Percentiles rank a stretch among this genome's conserved stretches.
Conservation (phyloP, 2,888 invertebrate genomes). For the Temnothorax ravouxi region DNA sequence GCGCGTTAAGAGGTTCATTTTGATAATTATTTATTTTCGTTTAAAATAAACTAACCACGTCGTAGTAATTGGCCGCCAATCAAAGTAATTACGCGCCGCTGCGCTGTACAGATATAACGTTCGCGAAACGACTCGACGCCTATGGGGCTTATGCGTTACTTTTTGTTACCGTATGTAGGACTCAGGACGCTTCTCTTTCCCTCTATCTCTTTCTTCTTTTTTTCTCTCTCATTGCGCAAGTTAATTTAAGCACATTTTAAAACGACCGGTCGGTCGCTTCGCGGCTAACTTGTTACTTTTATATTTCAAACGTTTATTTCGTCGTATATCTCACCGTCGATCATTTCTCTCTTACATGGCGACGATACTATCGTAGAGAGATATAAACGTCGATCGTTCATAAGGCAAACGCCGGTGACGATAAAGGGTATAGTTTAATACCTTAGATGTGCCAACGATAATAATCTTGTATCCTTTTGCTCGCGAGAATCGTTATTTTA, state of each 20-base stretch:
- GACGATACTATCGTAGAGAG: conserved; percentile 16
- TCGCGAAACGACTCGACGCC: conserved; percentile 26
- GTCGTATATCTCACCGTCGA: conserved; percentile 35
- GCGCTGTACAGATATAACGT: conserved; percentile 9
- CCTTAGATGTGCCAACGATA: not conserved
- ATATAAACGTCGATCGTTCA: conserved; percentile 42
- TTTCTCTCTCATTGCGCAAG: conserved; percentile 15
- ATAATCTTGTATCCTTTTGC: conserved; percentile 9
- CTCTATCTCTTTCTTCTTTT: not conserved
- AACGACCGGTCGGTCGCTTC: conserved; percentile 18
- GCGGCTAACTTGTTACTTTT: conserved; percentile 13
- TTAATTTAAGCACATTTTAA: conserved; percentile 48
- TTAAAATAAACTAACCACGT: conserved; percentile 43
- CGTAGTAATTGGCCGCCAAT: conserved; percentile 51
- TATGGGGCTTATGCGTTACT: conserved; percentile 7
- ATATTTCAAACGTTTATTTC: conserved; percentile 28
- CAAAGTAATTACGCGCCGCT: conserved; percentile 47
- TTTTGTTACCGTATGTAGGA: conserved; percentile 39
- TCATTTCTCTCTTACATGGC: conserved; percentile 14
- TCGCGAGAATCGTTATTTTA: conserved; percentile 9
- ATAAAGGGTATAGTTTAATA: conserved; percentile 24
- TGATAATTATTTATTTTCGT: conserved; percentile 54
- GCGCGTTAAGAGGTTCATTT: conserved; percentile 29
- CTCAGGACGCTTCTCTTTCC: conserved; percentile 1
- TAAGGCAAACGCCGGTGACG: conserved; percentile 9